A percentile compares a stretch with the other conserved stretches of the same genome.
phyloP scores from a whole-genome alignment of 1,140 invertebrate species.

The Monomorium pharaonis region DNA sequence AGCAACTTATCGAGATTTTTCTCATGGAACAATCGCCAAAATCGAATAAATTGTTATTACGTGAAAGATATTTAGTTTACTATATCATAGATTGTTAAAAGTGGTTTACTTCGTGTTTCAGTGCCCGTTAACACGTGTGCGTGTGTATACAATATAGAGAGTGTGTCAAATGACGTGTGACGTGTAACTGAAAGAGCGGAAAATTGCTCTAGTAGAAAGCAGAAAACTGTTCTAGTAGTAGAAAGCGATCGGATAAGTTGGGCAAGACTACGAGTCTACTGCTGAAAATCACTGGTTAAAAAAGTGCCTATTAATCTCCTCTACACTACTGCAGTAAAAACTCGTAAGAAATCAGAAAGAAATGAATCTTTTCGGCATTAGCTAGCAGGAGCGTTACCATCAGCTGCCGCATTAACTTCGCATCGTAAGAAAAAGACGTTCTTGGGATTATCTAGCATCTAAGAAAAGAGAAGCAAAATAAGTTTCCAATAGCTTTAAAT shows the following conservation, averaged over 20 bases:
- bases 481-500: background rate
- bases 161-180: constrained; percentile 10
- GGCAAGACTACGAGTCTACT: constrained; percentile 50
- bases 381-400: constrained; percentile 29
- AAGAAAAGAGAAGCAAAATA: background rate
- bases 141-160: background rate
- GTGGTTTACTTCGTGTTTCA: background rate
- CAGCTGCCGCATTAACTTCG: constrained; percentile 18
- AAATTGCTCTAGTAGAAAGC: constrained; percentile 48
- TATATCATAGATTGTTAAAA: background rate
- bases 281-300: constrained; percentile 36
- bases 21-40: background rate
- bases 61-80: background rate
- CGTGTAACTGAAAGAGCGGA: constrained; percentile 44
- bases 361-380: constrained; percentile 29
- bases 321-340: constrained; percentile 46
- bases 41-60: background rate
- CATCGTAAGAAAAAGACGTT: constrained; percentile 1
- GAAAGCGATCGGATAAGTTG: constrained; percentile 52
- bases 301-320: constrained; percentile 37
- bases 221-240: constrained; percentile 51
- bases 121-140: background rate
- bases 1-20: background rate
- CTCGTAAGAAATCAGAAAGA: constrained; percentile 30
- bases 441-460: constrained; percentile 27